A percentile compares a stretch with the other conserved stretches of the same genome.
phyloP scores from a whole-genome alignment of 2,113 vertebrate species.

The Callithrix jacchus region DNA sequence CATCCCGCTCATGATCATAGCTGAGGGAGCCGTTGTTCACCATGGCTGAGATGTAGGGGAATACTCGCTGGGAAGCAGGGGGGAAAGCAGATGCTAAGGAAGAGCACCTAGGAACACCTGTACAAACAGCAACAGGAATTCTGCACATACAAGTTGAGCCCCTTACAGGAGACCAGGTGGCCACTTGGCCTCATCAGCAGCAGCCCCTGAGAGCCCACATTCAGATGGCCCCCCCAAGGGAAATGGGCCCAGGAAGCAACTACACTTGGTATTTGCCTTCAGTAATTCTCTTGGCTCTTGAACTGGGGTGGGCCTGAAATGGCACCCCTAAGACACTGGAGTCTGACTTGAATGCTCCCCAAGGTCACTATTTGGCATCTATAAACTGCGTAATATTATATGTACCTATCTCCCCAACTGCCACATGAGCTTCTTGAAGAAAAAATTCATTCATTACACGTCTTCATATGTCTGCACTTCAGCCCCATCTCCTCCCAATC shows the following conservation, averaged over 20 bases:
- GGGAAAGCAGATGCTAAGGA: background rate
- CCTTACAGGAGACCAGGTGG: background rate
- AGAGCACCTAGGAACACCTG: rapidly evolving
- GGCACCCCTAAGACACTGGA: background rate
- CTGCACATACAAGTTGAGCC: background rate
- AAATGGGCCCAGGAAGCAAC: background rate
- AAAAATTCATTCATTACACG: background rate
- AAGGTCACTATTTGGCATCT: background rate
- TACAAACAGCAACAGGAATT: background rate
- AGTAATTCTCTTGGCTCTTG: background rate
- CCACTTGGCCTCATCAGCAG: background rate
- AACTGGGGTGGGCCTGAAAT: background rate
- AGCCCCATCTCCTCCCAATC: background rate
- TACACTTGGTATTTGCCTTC: background rate
- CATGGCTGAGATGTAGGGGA: conserved; percentile 95
- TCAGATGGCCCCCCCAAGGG: background rate
- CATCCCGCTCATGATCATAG: conserved; percentile 95
- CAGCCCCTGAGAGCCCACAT: background rate
- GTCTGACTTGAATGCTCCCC: background rate
- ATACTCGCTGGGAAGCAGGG: conserved; percentile 87
- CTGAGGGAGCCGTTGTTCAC: conserved; percentile 94
- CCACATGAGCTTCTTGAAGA: background rate
- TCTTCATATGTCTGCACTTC: background rate
- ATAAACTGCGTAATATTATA: background rate
- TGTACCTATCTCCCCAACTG: background rate